These are phyloP conservation scores for Cephus cinctus DNA, from an alignment of 1,140 invertebrate species.

Conservation along the genomic window DNA sequence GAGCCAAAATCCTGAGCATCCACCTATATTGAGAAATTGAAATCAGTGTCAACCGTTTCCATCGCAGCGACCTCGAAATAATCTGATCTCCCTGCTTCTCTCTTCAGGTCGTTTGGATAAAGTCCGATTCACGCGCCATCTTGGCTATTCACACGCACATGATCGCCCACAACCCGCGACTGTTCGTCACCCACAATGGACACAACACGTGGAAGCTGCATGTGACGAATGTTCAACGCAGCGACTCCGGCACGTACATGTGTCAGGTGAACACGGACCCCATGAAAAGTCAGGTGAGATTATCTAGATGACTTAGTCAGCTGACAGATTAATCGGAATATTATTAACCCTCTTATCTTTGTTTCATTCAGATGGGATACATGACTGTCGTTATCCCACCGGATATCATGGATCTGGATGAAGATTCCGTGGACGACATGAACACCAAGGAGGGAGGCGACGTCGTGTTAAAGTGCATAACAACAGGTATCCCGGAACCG, in stretches of 20 bases:
- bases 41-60: too few species aligned
- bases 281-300: slow-evolving; percentile 84
- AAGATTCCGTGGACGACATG: slow-evolving; percentile 53
- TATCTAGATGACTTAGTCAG: too few species aligned
- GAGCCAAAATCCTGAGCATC: too few species aligned
- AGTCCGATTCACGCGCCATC: slow-evolving; percentile 85
- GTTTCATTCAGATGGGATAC: too few species aligned
- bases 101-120: slow-evolving; percentile 86
- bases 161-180: slow-evolving; percentile 81
- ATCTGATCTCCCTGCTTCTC: too few species aligned
- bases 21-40: too few species aligned
- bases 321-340: too few species aligned
- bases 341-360: too few species aligned
- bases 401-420: slow-evolving; percentile 74
- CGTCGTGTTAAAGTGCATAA: slow-evolving; percentile 73
- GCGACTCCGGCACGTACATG: slow-evolving; percentile 87
- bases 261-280: slow-evolving; percentile 92
- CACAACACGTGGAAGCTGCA: slow-evolving; percentile 90
- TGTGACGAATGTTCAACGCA: slow-evolving; percentile 83
- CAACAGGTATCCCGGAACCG: slow-evolving; percentile 77
- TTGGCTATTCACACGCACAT: slow-evolving; percentile 87
- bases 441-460: slow-evolving; percentile 70
- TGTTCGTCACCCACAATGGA: slow-evolving; percentile 85
- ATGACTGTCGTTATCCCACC: slow-evolving; percentile 82
- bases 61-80: too few species aligned